Evolutionary conservation across 2,888 invertebrate species (phyloP), one percentile per base, ranked within the genome.

Genomic region (Esperia sulphurella): DNA sequence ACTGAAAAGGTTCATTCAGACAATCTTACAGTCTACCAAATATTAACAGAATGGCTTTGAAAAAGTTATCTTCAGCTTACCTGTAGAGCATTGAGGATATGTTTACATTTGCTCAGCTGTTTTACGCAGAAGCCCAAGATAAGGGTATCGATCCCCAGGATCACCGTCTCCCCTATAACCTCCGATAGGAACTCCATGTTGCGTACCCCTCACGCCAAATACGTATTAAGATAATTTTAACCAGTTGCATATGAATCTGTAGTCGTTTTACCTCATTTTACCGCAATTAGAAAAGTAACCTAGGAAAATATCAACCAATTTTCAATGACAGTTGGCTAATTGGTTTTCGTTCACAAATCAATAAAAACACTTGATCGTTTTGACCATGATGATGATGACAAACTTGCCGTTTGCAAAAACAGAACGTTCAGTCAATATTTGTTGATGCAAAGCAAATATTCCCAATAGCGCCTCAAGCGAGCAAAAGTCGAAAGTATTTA

Each of bases 101-200:
- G 92, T 83, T 94, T 94, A 82, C 93, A 94, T 79, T 93, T 92
- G 65, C 92, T 92, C 79, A 95, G 94, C 77, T 95, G 93, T 68
- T 92, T 93, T 35, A 94, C 82, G 71, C 95, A 95, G 50, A 94
- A 88, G 0, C 93, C 94, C 53, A 96, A 90, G 63, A 96, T 93
- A 30, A 96, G 72, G 21, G 94, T 90, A 75, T 96, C 95, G 46
- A 96, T 90, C 30, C 95, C 94, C 44, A 96, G 83, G 14, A 94
- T 92, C 56, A 96, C 86, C 42, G 93, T 90, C 90, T 96, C 95
- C 29, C 94, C 93, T 52, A 88, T 80, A 51, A 90, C 68, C 65
- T 89, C 88, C 13, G 86, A 83, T 51, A 95, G 72, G 79, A 94
- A 94, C 72, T 96, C 95, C 95, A 39, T 39, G 13, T 14, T 35